These are phyloP conservation scores for Cryptoblepharus egeriae DNA, from an alignment of 2,797 vertebrate species.

Conservation along the genomic window DNA sequence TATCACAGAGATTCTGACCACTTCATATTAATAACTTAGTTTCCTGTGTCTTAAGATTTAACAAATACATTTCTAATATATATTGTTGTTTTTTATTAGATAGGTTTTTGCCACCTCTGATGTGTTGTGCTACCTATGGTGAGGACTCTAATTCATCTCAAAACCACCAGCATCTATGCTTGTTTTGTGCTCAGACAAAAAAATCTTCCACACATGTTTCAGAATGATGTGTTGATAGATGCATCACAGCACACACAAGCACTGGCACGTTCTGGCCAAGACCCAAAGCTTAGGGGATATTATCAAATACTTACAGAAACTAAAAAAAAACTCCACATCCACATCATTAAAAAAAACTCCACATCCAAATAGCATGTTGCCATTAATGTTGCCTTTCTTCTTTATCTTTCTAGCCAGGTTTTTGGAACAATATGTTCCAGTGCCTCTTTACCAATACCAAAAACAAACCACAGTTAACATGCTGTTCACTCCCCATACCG, in stretches of 20 bases:
- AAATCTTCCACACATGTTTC: conserved; percentile 24
- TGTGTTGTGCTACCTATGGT: neutral
- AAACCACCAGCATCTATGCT: neutral
- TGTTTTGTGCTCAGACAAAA: conserved; percentile 22
- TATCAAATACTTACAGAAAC: neutral
- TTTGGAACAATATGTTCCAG: neutral
- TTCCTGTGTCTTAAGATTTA: no score
- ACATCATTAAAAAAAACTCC: no score
- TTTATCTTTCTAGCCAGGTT: neutral
- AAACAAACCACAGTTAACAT: neutral
- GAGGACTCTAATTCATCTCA: neutral
- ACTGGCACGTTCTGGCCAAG: neutral
- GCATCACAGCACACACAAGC: conserved; percentile 33
- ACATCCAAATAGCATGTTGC: no score
- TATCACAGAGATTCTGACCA: no score
- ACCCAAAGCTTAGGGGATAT: neutral
- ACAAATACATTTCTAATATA: no score
- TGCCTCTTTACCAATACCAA: neutral
- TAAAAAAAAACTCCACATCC: no score
- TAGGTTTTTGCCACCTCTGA: neutral
- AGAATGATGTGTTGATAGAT: conserved; percentile 49
- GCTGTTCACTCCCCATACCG: no score
- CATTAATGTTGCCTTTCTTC: neutral
- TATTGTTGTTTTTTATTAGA: neutral
- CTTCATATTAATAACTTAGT: no score